Conservation (phyloP, 2,888 invertebrate species). For the Orchestes rusci region DNA sequence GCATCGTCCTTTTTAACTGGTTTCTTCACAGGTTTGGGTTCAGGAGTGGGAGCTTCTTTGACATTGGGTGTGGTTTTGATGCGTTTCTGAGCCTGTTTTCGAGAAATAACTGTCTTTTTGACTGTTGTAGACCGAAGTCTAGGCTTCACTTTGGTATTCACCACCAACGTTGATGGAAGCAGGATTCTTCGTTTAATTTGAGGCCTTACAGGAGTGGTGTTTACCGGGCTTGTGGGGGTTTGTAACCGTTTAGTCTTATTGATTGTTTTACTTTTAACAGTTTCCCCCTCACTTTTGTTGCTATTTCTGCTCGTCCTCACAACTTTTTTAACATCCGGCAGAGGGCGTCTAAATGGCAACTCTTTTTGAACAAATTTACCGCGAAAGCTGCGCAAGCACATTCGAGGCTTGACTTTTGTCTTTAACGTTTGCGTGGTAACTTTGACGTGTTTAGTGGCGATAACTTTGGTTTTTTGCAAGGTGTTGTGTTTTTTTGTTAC, state of each 20-base stretch:
- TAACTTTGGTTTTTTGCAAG: constrained; percentile 39
- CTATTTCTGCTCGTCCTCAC: constrained; percentile 15
- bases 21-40: constrained; percentile 1
- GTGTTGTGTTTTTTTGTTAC: constrained; percentile 35
- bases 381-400: constrained; percentile 45
- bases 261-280: not conserved
- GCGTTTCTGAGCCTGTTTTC: constrained; percentile 27
- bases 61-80: constrained; percentile 10
- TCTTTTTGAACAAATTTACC: constrained; percentile 42
- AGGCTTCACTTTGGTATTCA: constrained; percentile 29
- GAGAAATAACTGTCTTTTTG: constrained; percentile 31
- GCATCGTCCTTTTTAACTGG: not conserved
- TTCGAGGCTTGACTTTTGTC: constrained; percentile 38
- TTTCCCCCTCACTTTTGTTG: constrained; percentile 7
- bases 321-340: constrained; percentile 8
- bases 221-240: not conserved
- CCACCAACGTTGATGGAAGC: constrained; percentile 26
- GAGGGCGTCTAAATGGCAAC: constrained; percentile 27
- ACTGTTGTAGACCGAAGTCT: constrained; percentile 32
- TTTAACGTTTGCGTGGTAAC: constrained; percentile 40
- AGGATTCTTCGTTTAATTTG: constrained; percentile 34
- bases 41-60: constrained; percentile 17
- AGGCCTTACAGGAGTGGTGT: constrained; percentile 18
- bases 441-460: constrained; percentile 40
- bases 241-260: not conserved